phyloP scores from a whole-genome alignment of 2,797 vertebrate species.

The Bradypodion ventrale region DNA sequence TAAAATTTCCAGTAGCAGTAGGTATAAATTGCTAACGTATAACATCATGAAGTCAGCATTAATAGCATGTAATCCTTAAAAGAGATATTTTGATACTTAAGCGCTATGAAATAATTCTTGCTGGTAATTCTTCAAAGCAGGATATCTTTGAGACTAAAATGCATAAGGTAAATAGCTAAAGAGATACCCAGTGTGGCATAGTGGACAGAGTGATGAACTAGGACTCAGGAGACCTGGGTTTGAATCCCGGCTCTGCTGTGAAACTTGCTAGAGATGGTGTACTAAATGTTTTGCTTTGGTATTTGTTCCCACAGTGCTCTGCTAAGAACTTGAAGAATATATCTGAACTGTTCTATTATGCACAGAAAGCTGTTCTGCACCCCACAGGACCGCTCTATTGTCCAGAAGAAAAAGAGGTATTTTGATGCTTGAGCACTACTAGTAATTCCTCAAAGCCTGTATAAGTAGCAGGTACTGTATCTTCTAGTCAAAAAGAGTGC shows the following conservation, averaged over 20 bases:
- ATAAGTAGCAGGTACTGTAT: not conserved
- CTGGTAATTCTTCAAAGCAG: too few species aligned
- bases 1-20: not conserved
- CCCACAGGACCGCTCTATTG: constrained; percentile 95
- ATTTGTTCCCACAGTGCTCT: constrained; percentile 84
- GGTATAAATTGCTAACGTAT: not conserved
- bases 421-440: constrained; percentile 6
- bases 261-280: too few species aligned
- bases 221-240: too few species aligned
- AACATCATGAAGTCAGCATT: not conserved
- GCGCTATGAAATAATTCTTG: too few species aligned
- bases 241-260: too few species aligned
- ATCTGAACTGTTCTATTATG: constrained; percentile 97
- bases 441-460: not conserved
- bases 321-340: constrained; percentile 99
- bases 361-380: constrained; percentile 96
- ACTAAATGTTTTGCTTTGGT: not conserved
- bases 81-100: too few species aligned
- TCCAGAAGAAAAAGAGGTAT: constrained; percentile 93
- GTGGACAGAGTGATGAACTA: not conserved
- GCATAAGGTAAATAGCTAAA: not conserved
- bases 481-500: not conserved
- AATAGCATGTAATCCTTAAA: too few species aligned
- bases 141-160: too few species aligned
- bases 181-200: not conserved